Evolutionary conservation across 2,888 invertebrate genomes (phyloP), one percentile per base, ranked within the genome.

Genomic region (Halictus ligatus): DNA sequence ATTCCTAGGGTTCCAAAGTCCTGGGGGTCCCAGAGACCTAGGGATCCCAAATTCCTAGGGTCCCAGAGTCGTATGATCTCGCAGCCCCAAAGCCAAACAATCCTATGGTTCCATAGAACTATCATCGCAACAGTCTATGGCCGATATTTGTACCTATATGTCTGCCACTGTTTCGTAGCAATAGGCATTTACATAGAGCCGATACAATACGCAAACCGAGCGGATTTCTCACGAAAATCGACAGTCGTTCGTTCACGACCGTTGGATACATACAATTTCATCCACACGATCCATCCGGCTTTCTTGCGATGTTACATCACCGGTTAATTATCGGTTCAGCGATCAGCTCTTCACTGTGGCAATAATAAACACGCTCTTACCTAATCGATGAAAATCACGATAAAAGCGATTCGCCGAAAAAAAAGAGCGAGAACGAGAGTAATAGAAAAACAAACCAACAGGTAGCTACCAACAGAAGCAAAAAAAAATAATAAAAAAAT

Each of bases 241-340:
- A 75, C 69, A 72, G 46, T 46, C 35, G n/a, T 54, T 74, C 78
- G 46, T 60, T 54, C 46, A 29, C 75, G 78, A 75, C 71, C 81
- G 48, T 54, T 35, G 50, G 80, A 50, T 43, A 73, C 80, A 60
- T 58, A 71, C 69, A 78, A 67, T 72, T 78, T 73, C 78, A 50
- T 81, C 58, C 73, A 54, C 29, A 54, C 76, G 80, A 82, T 79
- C 69, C 69, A 80, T 78, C 76, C 73, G 74, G 77, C 88, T 88
- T 85, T 88, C 85, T 75, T 83, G 69, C 80, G n/a, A 81, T 69
- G 78, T 88, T 89, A 82, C 81, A 72, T 81, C 88, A 87, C 60
- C 74, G 29, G 40, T 76, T 85, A 87, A 88, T 88, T 89, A 87
- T 88, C 85, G 83, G 50, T 35, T 50, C 21, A 35, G 46, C 84